These are phyloP conservation scores for Ariopsis seemanni DNA, from an alignment of 2,113 vertebrate genomes.

Conservation along the genomic window DNA sequence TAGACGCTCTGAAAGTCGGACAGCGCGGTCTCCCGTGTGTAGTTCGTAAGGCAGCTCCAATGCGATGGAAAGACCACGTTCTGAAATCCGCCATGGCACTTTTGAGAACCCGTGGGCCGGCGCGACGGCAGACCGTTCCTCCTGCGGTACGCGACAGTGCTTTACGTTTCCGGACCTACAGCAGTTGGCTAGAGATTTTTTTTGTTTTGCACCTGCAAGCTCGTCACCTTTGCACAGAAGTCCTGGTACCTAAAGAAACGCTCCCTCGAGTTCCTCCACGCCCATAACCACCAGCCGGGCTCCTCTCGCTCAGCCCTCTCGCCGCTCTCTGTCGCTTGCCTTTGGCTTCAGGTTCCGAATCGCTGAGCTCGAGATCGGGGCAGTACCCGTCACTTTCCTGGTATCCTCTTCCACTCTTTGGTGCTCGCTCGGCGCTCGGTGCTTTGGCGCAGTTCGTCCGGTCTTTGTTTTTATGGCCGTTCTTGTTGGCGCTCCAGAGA, in stretches of 20 bases:
- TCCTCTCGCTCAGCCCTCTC: slow-evolving; percentile 69
- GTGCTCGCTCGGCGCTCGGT: slow-evolving; percentile 65
- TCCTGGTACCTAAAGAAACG: slow-evolving; percentile 77
- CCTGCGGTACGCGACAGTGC: slow-evolving; percentile 44
- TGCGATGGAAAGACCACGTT: slow-evolving; percentile 18
- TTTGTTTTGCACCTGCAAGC: slow-evolving; percentile 19
- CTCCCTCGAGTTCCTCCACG: slow-evolving; percentile 73
- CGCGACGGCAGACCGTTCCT: neutral
- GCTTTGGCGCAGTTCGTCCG: slow-evolving; percentile 80
- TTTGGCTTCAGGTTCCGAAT: slow-evolving; percentile 91
- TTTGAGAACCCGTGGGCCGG: slow-evolving; percentile 8
- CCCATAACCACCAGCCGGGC: slow-evolving; percentile 68
- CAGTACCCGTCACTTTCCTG: slow-evolving; percentile 96
- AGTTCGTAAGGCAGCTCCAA: slow-evolving; percentile 34
- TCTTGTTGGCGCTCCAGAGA: slow-evolving; percentile 80
- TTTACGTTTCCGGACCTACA: neutral
- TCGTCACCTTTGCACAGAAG: slow-evolving; percentile 89
- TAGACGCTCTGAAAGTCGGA: slow-evolving; percentile 43
- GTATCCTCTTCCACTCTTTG: slow-evolving; percentile 70
- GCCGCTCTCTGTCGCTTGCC: slow-evolving; percentile 74
- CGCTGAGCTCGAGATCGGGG: slow-evolving; percentile 93
- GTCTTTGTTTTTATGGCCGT: slow-evolving; percentile 79
- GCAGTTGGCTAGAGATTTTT: slow-evolving; percentile 21
- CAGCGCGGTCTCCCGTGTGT: neutral
- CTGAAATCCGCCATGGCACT: neutral